phyloP scores from a whole-genome alignment of 2,888 invertebrate species.

The Magallana nippona region DNA sequence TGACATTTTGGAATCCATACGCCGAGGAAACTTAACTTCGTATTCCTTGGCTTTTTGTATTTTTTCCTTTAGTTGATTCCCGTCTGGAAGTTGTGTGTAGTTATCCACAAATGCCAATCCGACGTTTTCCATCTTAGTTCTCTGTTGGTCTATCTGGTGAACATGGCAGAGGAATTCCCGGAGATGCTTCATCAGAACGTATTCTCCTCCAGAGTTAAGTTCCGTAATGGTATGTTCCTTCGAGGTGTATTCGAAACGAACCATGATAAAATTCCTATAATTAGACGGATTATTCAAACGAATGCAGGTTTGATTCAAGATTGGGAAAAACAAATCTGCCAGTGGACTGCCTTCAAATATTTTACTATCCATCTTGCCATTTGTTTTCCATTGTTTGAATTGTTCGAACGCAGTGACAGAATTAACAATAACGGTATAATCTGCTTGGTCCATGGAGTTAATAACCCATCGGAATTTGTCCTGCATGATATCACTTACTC shows the following conservation, averaged over 20 bases:
- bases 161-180: conserved; percentile 47
- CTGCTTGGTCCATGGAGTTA: conserved; percentile 43
- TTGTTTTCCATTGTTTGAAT: conserved; percentile 41
- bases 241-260: conserved; percentile 46
- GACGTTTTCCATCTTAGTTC: conserved; percentile 30
- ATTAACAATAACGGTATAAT: conserved; percentile 43
- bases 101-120: conserved; percentile 32
- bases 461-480: conserved; percentile 48
- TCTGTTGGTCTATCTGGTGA: conserved; percentile 40
- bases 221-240: conserved; percentile 42
- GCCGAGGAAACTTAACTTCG: conserved; percentile 40
- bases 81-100: conserved; percentile 29
- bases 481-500: conserved; percentile 37
- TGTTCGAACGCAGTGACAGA: conserved; percentile 44
- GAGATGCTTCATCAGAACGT: conserved; percentile 44
- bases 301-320: conserved; percentile 38
- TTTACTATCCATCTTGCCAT: neutral
- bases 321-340: conserved; percentile 39
- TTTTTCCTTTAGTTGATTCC: neutral
- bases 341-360: conserved; percentile 32
- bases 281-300: conserved; percentile 30
- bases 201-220: conserved; percentile 42
- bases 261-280: conserved; percentile 46
- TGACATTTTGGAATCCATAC: conserved; percentile 32
- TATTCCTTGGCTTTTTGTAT: conserved; percentile 35